phyloP scores from a whole-genome alignment of 2,888 invertebrate genomes.

The Dryococelus australis region DNA sequence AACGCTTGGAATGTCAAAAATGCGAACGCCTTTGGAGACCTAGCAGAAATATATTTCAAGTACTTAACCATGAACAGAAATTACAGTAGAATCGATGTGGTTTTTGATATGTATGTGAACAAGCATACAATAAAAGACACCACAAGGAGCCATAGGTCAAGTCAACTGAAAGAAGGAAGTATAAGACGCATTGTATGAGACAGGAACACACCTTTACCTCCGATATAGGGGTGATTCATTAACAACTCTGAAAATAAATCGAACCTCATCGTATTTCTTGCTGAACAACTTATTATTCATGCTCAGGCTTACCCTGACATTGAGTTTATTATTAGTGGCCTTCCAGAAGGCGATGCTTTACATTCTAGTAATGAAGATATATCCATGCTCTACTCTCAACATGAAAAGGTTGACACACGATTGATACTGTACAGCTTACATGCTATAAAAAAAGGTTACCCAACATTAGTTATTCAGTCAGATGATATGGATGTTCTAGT shows the following conservation, averaged over 20 bases:
- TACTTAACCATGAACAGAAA: slow-evolving; percentile 19
- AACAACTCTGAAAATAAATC: slow-evolving; percentile 7
- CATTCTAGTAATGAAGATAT: neutral
- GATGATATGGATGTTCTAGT: neutral
- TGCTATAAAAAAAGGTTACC: slow-evolving; percentile 7
- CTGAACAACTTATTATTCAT: neutral
- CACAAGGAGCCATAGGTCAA: no score
- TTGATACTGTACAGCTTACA: slow-evolving; percentile 12
- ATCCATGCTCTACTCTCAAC: neutral
- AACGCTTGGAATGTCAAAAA: no score
- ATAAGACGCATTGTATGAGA: no score
- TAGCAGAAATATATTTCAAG: slow-evolving; percentile 22
- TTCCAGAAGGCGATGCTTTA: neutral
- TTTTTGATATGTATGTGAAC: no score
- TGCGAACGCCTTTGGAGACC: neutral
- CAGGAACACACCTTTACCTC: neutral
- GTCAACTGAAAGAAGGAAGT: no score
- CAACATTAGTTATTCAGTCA: neutral
- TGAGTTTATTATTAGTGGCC: no score
- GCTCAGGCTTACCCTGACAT: no score
- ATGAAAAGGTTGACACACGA: neutral
- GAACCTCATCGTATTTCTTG: neutral
- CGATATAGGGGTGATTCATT: neutral
- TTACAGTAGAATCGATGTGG: no score
- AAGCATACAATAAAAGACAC: no score